These are phyloP conservation scores for Panorpa germanica DNA, from an alignment of 2,888 invertebrate genomes.

Conservation along the genomic window DNA sequence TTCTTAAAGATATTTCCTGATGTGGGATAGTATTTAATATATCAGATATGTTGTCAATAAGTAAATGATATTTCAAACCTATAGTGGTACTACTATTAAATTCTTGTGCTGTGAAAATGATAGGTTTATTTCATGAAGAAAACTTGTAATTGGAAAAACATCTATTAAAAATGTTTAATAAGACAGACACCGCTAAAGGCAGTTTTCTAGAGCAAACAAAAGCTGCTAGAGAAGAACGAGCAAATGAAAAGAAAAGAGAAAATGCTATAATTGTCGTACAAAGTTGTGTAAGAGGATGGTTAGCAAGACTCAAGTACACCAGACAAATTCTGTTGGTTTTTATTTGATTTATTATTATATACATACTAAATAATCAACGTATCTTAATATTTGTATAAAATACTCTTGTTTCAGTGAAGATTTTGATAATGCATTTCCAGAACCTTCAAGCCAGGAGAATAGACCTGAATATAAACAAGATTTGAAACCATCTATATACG, in stretches of 20 bases:
- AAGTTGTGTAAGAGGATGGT: constrained; percentile 54
- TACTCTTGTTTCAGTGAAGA: constrained; percentile 37
- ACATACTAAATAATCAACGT: not conserved
- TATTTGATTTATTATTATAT: constrained; percentile 7
- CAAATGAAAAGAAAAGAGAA: constrained; percentile 64
- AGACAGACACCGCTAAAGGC: too few species aligned
- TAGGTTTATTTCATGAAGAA: too few species aligned
- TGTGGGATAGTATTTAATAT: too few species aligned
- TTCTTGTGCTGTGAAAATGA: too few species aligned
- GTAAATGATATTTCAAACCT: too few species aligned
- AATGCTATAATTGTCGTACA: constrained; percentile 56
- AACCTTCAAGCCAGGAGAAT: constrained; percentile 26
- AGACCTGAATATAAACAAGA: constrained; percentile 27
- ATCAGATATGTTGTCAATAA: too few species aligned
- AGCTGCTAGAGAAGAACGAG: constrained; percentile 76
- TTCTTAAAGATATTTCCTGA: too few species aligned
- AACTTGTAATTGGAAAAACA: too few species aligned
- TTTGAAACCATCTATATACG: constrained; percentile 47
- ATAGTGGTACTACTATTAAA: too few species aligned
- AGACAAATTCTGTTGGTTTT: constrained; percentile 46
- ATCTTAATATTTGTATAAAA: constrained; percentile 1
- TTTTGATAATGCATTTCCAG: constrained; percentile 52
- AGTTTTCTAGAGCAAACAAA: constrained; percentile 79
- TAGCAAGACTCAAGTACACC: constrained; percentile 43
- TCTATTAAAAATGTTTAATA: too few species aligned